Evolutionary conservation across 1,140 invertebrate species (phyloP).

Genomic region (Musca domestica): DNA sequence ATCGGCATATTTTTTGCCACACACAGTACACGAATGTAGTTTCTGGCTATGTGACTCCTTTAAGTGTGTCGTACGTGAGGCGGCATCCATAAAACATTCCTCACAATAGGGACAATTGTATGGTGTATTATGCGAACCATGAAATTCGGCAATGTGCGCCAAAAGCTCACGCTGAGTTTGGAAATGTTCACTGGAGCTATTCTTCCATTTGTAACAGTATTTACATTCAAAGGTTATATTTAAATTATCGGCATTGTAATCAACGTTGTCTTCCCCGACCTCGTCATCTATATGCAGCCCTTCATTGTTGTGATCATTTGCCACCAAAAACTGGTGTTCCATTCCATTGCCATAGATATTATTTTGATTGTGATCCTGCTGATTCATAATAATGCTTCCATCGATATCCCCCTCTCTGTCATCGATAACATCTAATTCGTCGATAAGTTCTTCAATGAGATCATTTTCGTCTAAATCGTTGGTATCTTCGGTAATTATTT

Average conservation of each 20-base stretch:
- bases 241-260: background rate
- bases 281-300: background rate
- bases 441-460: constrained; percentile 18
- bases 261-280: background rate
- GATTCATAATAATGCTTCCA: background rate
- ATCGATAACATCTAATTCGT: constrained; percentile 17
- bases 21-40: constrained; percentile 39
- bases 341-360: no score
- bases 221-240: constrained; percentile 39
- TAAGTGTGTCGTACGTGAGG: constrained; percentile 46
- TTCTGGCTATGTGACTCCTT: constrained; percentile 43
- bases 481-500: background rate
- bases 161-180: constrained; percentile 41
- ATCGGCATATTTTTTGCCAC: constrained; percentile 49
- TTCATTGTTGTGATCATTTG: background rate
- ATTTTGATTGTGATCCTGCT: no score
- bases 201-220: constrained; percentile 36
- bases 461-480: constrained; percentile 20
- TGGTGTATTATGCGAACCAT: constrained; percentile 38
- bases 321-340: no score
- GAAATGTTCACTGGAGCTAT: constrained; percentile 34
- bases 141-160: constrained; percentile 40
- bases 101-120: constrained; percentile 46
- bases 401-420: constrained; percentile 8
- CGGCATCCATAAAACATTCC: constrained; percentile 44